Evolutionary conservation across 2,888 invertebrate genomes (phyloP).

Genomic region (Lissocephala sabroskyi): DNA sequence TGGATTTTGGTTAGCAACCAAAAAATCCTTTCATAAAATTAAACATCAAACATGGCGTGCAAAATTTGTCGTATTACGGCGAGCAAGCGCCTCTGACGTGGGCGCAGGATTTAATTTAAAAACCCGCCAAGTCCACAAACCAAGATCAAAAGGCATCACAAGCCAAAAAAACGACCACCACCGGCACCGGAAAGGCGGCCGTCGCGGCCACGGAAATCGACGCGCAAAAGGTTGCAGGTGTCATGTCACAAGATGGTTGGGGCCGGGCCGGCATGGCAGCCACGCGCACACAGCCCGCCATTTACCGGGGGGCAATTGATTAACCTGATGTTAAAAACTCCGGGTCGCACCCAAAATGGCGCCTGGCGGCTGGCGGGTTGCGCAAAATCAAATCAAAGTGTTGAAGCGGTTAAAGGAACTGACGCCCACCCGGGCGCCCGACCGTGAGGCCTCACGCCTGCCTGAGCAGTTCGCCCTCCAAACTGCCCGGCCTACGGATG

Average conservation of each 20-base stretch:
- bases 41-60: slow-evolving; percentile 63
- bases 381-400: slow-evolving; percentile 63
- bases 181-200: slow-evolving; percentile 9
- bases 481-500: not conserved
- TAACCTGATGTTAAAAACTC: slow-evolving; percentile 38
- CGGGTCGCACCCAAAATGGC: not conserved
- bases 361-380: slow-evolving; percentile 1
- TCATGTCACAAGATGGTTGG: slow-evolving; percentile 50
- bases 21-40: slow-evolving; percentile 65
- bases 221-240: slow-evolving; percentile 65
- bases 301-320: slow-evolving; percentile 41
- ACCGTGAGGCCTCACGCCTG: not conserved
- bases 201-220: slow-evolving; percentile 65
- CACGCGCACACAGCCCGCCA: slow-evolving; percentile 30
- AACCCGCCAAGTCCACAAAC: slow-evolving; percentile 65
- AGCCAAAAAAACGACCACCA: slow-evolving; percentile 5
- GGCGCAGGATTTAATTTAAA: slow-evolving; percentile 66
- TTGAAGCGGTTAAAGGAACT: slow-evolving; percentile 61
- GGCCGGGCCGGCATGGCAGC: slow-evolving; percentile 9
- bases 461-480: not conserved
- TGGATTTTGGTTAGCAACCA: slow-evolving; percentile 54
- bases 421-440: slow-evolving; percentile 15
- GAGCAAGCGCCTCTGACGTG: no score
- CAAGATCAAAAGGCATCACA: slow-evolving; percentile 65
- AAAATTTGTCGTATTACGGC: slow-evolving; percentile 60